phyloP scores from a whole-genome alignment of 2,888 invertebrate species.

The Andrena camellia region DNA sequence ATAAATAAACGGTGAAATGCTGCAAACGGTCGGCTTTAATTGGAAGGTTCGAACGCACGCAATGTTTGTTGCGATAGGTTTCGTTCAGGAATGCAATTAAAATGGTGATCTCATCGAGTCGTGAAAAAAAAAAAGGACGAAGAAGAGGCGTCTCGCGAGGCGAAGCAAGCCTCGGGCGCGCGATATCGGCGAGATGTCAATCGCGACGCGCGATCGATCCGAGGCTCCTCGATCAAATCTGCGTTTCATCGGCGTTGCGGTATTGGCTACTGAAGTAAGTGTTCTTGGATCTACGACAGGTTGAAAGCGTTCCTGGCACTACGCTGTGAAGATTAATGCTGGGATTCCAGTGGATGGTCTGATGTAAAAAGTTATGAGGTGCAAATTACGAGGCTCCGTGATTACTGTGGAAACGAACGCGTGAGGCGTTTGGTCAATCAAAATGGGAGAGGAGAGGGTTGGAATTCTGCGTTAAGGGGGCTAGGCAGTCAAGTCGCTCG shows the following conservation, averaged over 20 bases:
- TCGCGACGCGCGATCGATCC: slow-evolving; percentile 15
- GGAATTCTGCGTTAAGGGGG: no score
- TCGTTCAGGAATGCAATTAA: slow-evolving; percentile 78
- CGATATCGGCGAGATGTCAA: slow-evolving; percentile 22
- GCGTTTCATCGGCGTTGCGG: background rate
- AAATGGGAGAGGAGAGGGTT: no score
- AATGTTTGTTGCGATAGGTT: slow-evolving; percentile 76
- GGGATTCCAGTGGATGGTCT: background rate
- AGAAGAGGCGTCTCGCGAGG: slow-evolving; percentile 29
- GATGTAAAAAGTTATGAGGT: background rate
- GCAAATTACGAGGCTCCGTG: background rate
- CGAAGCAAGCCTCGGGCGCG: slow-evolving; percentile 23
- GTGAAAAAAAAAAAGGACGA: slow-evolving; percentile 41
- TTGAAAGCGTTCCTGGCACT: background rate
- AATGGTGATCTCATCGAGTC: slow-evolving; percentile 72
- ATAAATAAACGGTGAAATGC: slow-evolving; percentile 81
- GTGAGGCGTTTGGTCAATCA: no score
- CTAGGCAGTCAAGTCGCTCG: no score
- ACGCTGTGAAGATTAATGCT: background rate
- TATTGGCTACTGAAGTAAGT: background rate
- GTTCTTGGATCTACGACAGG: background rate
- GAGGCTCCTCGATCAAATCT: background rate
- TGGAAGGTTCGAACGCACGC: slow-evolving; percentile 78
- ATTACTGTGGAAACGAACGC: no score
- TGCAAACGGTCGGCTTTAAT: slow-evolving; percentile 78